A percentile compares a stretch with the other conserved stretches of the same genome.
phyloP scores from a whole-genome alignment of 2,797 vertebrate genomes.

The Helarctos malayanus region DNA sequence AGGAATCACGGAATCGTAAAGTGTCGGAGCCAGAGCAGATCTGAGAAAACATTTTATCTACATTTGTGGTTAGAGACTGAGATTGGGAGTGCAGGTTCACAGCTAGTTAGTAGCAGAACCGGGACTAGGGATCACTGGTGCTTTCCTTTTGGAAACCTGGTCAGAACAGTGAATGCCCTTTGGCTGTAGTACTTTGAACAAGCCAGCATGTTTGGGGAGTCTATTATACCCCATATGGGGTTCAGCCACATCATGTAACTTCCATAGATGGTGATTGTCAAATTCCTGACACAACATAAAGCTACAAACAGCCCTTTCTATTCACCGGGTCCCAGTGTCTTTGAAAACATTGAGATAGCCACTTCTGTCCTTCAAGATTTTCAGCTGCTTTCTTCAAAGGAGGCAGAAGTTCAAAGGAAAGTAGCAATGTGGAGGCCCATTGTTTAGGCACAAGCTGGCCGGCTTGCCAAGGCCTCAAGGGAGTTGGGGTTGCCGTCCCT shows the following conservation, averaged over 20 bases:
- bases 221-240: constrained; percentile 42
- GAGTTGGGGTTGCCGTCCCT: constrained; percentile 12
- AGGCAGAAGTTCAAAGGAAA: constrained; percentile 73
- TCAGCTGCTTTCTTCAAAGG: constrained; percentile 66
- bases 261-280: constrained; percentile 83
- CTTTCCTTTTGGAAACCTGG: constrained; percentile 57
- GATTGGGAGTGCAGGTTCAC: not conserved
- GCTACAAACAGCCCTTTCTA: constrained; percentile 65
- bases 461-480: constrained; percentile 28
- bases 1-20: not conserved
- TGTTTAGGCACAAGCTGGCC: not conserved
- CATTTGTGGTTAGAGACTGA: not conserved
- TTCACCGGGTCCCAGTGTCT: not conserved
- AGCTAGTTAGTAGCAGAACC: not conserved
- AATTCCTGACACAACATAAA: constrained; percentile 39
- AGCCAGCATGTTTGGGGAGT: constrained; percentile 24
- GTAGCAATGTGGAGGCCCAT: constrained; percentile 19
- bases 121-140: not conserved
- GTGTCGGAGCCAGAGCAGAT: not conserved
- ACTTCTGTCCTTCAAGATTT: constrained; percentile 61
- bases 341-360: constrained; percentile 45
- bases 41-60: not conserved
- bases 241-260: constrained; percentile 47
- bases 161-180: constrained; percentile 55
- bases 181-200: not conserved